Evolutionary conservation across 1,140 invertebrate genomes (phyloP).

Genomic region (Lerema accius): DNA sequence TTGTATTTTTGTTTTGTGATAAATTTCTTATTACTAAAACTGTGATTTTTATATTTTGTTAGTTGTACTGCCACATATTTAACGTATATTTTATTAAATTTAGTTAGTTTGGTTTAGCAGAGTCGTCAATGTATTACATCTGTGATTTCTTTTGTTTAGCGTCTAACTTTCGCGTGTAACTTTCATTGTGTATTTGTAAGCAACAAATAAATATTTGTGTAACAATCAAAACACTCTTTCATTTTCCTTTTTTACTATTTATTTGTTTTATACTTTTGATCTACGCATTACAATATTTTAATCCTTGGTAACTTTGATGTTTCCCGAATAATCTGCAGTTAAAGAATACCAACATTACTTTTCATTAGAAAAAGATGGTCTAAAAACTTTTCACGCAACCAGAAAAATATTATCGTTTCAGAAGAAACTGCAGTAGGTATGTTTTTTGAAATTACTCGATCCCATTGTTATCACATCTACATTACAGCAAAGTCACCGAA

Average conservation of each 20-base stretch:
- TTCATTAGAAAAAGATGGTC: too few species aligned
- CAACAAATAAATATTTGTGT: constrained; percentile 76
- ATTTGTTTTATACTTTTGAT: too few species aligned
- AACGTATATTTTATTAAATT: constrained; percentile 47
- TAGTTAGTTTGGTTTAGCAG: constrained; percentile 43
- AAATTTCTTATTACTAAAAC: constrained; percentile 55
- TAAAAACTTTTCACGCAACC: too few species aligned
- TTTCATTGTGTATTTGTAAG: constrained; percentile 73
- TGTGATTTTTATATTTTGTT: constrained; percentile 69
- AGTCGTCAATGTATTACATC: constrained; percentile 63
- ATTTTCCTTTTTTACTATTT: too few species aligned
- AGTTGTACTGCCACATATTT: constrained; percentile 50
- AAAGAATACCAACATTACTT: too few species aligned
- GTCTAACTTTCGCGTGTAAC: constrained; percentile 59
- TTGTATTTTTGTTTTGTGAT: constrained; percentile 50
- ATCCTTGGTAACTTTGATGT: too few species aligned
- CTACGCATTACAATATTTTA: too few species aligned
- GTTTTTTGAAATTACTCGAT: too few species aligned
- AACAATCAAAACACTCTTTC: constrained; percentile 44
- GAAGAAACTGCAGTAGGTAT: too few species aligned
- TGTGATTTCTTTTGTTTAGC: constrained; percentile 73
- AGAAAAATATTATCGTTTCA: too few species aligned
- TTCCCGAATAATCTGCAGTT: too few species aligned
- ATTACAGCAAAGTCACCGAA: neutral
- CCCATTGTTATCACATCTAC: neutral